These are phyloP conservation scores for Crocuta crocuta DNA, from an alignment of 2,113 vertebrate species.

Conservation along the genomic window DNA sequence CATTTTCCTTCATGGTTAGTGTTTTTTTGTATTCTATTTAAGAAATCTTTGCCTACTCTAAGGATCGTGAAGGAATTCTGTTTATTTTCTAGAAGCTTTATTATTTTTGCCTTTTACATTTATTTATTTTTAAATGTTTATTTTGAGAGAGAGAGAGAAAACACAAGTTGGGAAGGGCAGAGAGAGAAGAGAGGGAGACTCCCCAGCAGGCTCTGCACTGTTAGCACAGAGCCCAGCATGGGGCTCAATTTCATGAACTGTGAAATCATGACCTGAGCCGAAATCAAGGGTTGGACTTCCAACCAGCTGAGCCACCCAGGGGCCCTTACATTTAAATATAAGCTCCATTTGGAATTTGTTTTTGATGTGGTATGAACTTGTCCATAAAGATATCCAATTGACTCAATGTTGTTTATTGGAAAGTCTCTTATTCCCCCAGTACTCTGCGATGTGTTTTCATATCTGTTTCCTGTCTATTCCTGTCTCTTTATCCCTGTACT, in stretches of 20 bases:
- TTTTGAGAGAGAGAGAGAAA: too few relatives aligned
- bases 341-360: not conserved
- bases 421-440: not conserved
- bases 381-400: not conserved
- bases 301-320: too few relatives aligned
- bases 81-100: slow-evolving; percentile 32
- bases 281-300: too few relatives aligned
- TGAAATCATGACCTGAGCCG: too few relatives aligned
- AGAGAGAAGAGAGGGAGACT: too few relatives aligned
- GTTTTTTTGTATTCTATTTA: slow-evolving; percentile 2
- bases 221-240: too few relatives aligned
- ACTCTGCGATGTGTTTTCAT: not conserved
- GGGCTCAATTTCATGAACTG: too few relatives aligned
- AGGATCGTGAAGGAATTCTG: not conserved
- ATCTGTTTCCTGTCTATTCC: not conserved
- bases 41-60: not conserved
- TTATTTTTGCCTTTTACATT: not conserved
- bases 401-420: not conserved
- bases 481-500: not conserved
- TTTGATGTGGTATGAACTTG: not conserved
- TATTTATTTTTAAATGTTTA: too few relatives aligned
- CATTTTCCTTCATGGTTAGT: slow-evolving; percentile 4
- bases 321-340: not conserved
- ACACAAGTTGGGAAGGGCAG: too few relatives aligned
- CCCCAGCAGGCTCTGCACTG: too few relatives aligned